Evolutionary conservation across 2,888 invertebrate genomes (phyloP), one percentile per base, ranked within the genome.

Genomic region (Willowsia nigromaculata): DNA sequence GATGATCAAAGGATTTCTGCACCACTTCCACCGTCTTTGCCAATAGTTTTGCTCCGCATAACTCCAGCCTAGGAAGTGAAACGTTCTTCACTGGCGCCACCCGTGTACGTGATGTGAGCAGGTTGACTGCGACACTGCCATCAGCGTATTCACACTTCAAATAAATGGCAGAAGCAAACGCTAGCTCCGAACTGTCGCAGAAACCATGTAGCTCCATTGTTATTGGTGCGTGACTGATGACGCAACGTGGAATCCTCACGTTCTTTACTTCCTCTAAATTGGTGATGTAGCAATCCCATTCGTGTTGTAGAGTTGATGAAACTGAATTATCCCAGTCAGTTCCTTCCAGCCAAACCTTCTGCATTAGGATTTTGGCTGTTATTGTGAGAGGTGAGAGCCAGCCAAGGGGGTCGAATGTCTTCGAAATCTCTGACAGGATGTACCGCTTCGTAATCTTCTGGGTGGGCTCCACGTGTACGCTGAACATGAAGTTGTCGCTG

Each of bases 21-120:
- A 43, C 43, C 9, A 43, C 43, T 1, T 43, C 43, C 43, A 43
- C 13, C 43, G 43, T 43, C 43, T 43, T 13, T 3, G 43, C 43
- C 4, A 43, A n/a, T n/a, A n/a, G n/a, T n/a, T n/a, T n/a, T n/a
- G n/a, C n/a, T n/a, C n/a, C n/a, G n/a, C 7, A 93, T 62, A 22
- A 93, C 78, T 93, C 93, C 18, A 93, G 76, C n/a, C 91, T 37
- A 18, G 93, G 93, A n/a, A 93, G 43, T 6, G 93, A 89, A 6
- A 92, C 71, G 25, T 68, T 86, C 80, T 92, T 92, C 37, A 37
- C 37, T 4, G 37, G 37, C 4, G 37, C 37, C 9, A 37, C 37
- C 5, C 37, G 37, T 37, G 15, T 91, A 82, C 92, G 92, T 9
- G 92, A 68, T 22, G 90, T 88, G 9, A 93, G 25, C n/a, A 92